Evolutionary conservation across 2,888 invertebrate species (phyloP).

Genomic region (Apamea anceps): DNA sequence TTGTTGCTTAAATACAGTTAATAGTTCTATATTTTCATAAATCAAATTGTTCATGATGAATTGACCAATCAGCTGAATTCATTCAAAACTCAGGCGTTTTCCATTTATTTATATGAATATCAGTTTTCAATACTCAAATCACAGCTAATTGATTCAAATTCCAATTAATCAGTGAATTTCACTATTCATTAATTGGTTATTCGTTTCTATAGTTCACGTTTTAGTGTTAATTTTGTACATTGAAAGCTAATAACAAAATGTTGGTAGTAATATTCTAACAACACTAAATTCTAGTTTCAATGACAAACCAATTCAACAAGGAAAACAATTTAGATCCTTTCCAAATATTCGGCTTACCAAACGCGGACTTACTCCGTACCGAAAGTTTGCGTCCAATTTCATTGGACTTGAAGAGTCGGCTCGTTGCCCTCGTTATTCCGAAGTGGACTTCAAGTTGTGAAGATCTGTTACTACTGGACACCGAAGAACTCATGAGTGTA

Average conservation of each 20-base stretch:
- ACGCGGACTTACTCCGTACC: not conserved
- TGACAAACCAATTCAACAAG: constrained; percentile 16
- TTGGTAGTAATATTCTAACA: not conserved
- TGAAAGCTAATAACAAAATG: not conserved
- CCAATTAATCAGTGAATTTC: not conserved
- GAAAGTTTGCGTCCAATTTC: constrained; percentile 61
- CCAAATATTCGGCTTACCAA: constrained; percentile 37
- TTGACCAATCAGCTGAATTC: not conserved
- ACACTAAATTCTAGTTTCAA: constrained; percentile 5
- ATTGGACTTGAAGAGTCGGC: constrained; percentile 57
- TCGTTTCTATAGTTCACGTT: not conserved
- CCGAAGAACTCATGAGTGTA: constrained; percentile 50
- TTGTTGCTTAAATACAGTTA: not conserved
- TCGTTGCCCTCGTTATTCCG: constrained; percentile 63
- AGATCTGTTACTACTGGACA: constrained; percentile 60
- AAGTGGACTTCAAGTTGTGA: constrained; percentile 63
- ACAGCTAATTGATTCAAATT: not conserved
- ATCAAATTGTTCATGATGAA: not conserved
- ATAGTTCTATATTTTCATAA: not conserved
- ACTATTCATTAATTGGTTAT: not conserved
- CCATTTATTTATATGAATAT: constrained; percentile 14
- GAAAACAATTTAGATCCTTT: constrained; percentile 40
- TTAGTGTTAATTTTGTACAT: not conserved
- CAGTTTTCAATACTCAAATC: constrained; percentile 16
- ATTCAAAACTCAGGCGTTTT: constrained; percentile 1